phyloP scores from a whole-genome alignment of 1,140 invertebrate species.

The Mesaphorura yosii region DNA sequence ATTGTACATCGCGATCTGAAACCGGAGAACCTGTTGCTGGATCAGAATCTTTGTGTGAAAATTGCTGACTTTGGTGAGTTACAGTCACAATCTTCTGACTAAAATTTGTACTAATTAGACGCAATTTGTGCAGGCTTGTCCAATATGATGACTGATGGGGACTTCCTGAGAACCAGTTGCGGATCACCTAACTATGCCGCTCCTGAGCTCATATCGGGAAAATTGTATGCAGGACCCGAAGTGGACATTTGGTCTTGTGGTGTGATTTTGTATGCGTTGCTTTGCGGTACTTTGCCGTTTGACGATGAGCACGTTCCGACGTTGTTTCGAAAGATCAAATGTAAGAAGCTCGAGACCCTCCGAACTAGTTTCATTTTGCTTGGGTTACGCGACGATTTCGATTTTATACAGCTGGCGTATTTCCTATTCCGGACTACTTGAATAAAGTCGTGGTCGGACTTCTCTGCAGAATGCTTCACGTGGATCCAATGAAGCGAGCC shows the following conservation, averaged over 20 bases:
- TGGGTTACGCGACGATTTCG: conserved; percentile 7
- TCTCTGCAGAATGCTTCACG: conserved; percentile 92
- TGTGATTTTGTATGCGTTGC: conserved; percentile 92
- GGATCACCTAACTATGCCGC: conserved; percentile 99
- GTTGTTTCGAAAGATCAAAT: conserved; percentile 96
- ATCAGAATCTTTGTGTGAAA: conserved; percentile 95
- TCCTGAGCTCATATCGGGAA: conserved; percentile 97
- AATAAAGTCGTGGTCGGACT: conserved; percentile 92
- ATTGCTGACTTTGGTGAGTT: conserved; percentile 92
- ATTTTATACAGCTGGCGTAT: conserved; percentile 68
- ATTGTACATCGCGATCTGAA: conserved; percentile 93
- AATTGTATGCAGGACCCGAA: conserved; percentile 95
- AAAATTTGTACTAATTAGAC: no score
- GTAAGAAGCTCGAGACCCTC: conserved; percentile 40
- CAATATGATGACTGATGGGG: conserved; percentile 99
- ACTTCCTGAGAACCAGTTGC: conserved; percentile 95
- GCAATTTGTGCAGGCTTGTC: conserved; percentile 59
- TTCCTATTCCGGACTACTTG: conserved; percentile 95
- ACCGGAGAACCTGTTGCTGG: conserved; percentile 92
- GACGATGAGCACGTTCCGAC: conserved; percentile 98
- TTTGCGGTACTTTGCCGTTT: conserved; percentile 98
- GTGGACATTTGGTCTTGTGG: conserved; percentile 99
- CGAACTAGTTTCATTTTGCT: background rate
- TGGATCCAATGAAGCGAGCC: conserved; percentile 95
- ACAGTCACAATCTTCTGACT: no score